Conservation (phyloP, 2,888 invertebrate species). For the Epiblema foenella region DNA sequence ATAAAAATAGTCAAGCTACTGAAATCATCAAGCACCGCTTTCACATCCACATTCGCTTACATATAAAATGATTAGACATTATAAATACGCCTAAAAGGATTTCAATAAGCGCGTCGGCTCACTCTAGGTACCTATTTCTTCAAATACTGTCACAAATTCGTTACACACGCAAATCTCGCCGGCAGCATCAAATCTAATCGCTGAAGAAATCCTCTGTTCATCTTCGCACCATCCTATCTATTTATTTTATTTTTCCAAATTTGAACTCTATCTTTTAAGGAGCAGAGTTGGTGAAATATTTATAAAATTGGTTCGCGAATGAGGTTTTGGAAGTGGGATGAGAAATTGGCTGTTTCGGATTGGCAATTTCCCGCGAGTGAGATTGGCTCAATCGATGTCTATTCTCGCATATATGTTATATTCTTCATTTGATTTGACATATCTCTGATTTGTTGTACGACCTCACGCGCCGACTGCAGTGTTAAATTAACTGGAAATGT, state of each 20-base stretch:
- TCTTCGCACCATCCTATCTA: slow-evolving; percentile 22
- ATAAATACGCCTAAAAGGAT: background rate
- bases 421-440: slow-evolving; percentile 29
- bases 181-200: slow-evolving; percentile 30
- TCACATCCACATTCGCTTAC: no score
- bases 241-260: background rate
- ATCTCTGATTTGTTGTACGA: slow-evolving; percentile 25
- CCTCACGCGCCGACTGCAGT: slow-evolving; percentile 14
- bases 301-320: background rate
- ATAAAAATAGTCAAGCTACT: no score
- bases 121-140: slow-evolving; percentile 20
- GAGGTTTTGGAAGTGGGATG: background rate
- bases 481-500: slow-evolving; percentile 20
- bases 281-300: background rate
- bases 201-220: slow-evolving; percentile 24
- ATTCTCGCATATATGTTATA: slow-evolving; percentile 21
- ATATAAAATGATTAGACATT: no score
- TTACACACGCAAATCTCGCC: slow-evolving; percentile 33
- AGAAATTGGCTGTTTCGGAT: slow-evolving; percentile 25
- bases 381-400: slow-evolving; percentile 30
- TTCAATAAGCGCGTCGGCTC: background rate
- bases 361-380: slow-evolving; percentile 29
- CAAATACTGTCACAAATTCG: slow-evolving; percentile 23
- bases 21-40: no score
- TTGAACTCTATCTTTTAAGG: slow-evolving; percentile 4